Conservation (phyloP, 2,888 invertebrate genomes). For the Herminia tarsipennalis region DNA sequence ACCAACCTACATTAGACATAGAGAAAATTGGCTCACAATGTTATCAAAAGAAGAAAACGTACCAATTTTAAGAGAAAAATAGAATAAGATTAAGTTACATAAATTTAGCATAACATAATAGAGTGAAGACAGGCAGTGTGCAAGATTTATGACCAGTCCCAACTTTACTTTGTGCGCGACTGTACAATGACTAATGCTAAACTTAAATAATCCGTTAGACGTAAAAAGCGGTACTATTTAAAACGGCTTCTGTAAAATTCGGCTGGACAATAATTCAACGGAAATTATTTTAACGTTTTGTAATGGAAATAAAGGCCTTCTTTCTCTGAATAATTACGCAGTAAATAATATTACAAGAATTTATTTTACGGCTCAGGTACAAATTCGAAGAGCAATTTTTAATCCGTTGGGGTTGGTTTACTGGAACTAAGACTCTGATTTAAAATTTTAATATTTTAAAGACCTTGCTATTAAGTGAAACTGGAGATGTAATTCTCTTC, state of each 20-base stretch:
- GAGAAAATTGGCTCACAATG: too few species aligned
- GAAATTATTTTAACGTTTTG: conserved; percentile 2
- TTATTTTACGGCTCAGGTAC: neutral
- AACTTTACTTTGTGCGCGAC: conserved; percentile 9
- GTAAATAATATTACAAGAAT: neutral
- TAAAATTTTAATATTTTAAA: too few species aligned
- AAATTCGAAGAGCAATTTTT: neutral
- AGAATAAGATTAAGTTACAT: conserved; percentile 9
- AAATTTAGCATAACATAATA: conserved; percentile 15
- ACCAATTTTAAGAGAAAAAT: too few species aligned
- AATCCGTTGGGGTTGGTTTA: neutral
- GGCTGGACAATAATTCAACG: conserved; percentile 2
- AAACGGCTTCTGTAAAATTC: conserved; percentile 6
- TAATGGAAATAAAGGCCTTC: neutral
- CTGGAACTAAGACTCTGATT: neutral
- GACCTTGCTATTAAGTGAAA: too few species aligned
- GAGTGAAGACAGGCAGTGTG: conserved; percentile 9
- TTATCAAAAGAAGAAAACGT: too few species aligned
- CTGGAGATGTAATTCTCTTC: too few species aligned
- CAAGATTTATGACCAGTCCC: conserved; percentile 15
- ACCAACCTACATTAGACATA: too few species aligned
- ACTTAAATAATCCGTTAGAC: conserved; percentile 8
- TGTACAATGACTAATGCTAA: neutral
- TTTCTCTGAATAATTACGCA: neutral
- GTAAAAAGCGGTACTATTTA: conserved; percentile 1